Evolutionary conservation across 2,797 vertebrate species (phyloP), one percentile per base, ranked within the genome.

Genomic region (Urophycis tenuis): DNA sequence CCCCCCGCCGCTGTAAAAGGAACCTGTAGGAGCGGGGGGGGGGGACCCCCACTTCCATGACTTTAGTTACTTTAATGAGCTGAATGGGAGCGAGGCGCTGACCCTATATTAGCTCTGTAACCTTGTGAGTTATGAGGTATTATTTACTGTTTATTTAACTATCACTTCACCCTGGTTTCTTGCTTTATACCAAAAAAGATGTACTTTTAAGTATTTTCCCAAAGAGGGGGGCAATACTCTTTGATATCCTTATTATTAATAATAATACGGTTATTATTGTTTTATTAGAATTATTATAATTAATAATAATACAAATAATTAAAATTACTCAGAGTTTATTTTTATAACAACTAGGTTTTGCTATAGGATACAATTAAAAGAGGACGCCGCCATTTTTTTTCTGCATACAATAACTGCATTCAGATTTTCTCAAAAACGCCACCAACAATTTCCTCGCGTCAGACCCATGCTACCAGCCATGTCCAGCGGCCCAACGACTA

Each of bases 31-130:
- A 96, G 93, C 94, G 92, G 91, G 93, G 94, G 95, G 93, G 94
- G 92, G 91, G 93, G 93, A 92, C 87, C 86, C 90, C 91, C 93
- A 95, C 94, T 95, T 93, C 95, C 93, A 94, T 93, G 95, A 97
- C 95, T 96, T 94, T 95, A 95, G 94, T 94, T 96, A 95, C 96
- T 96, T 96, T 96, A 96, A 97, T 97, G 96, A 96, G 95, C 94
- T 95, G 95, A 97, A 97, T 96, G 94, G 95, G 90, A 91, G 91
- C 91, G 89, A 89, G 90, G 90, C 84, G 89, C 88, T 91, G 87
- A 85, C 88, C 84, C 79, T 81, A 81, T 83, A 81, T 79, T 75
- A 87, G 81, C 85, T 84, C 81, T 60, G 53, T 60, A 72, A 72
- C 71, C 35, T 72, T 32, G 35, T 36, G 19, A 34, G 30, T n/a